Evolutionary conservation across 2,113 vertebrate species (phyloP).

Genomic region (Regulus satrapa): DNA sequence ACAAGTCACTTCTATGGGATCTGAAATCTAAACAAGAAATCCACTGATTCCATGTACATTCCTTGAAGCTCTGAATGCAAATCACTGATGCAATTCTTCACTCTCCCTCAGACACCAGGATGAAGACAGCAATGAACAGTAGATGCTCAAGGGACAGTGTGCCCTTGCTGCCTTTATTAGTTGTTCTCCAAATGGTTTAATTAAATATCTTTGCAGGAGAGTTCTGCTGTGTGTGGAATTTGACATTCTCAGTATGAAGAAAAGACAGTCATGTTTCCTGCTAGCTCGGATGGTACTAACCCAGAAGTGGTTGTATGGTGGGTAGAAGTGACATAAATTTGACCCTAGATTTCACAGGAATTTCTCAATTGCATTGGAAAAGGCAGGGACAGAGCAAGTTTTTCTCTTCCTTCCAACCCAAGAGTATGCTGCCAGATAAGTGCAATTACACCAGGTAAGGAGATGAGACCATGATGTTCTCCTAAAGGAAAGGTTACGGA

Average conservation of each 20-base stretch:
- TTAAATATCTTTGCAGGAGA: neutral
- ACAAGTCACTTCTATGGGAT: neutral
- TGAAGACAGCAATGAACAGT: neutral
- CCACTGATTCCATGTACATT: neutral
- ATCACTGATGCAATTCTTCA: neutral
- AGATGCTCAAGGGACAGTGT: neutral
- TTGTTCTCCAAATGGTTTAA: neutral
- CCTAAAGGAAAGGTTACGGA: neutral
- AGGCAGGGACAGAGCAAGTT: neutral
- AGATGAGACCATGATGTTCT: neutral
- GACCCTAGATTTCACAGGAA: neutral
- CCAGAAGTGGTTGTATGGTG: accelerated
- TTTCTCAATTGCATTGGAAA: neutral
- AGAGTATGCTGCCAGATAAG: neutral
- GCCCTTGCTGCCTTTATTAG: neutral
- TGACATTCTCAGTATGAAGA: neutral
- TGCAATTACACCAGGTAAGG: neutral
- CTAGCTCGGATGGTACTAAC: neutral
- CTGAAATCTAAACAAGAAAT: neutral
- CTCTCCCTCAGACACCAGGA: accelerated
- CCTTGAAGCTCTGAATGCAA: neutral
- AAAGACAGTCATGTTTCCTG: neutral
- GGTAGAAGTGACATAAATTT: neutral
- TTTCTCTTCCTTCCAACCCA: neutral
- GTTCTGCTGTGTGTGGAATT: neutral